A percentile compares a stretch with the other conserved stretches of the same genome.
phyloP scores from a whole-genome alignment of 2,113 vertebrate species.

The Macrotis lagotis region DNA sequence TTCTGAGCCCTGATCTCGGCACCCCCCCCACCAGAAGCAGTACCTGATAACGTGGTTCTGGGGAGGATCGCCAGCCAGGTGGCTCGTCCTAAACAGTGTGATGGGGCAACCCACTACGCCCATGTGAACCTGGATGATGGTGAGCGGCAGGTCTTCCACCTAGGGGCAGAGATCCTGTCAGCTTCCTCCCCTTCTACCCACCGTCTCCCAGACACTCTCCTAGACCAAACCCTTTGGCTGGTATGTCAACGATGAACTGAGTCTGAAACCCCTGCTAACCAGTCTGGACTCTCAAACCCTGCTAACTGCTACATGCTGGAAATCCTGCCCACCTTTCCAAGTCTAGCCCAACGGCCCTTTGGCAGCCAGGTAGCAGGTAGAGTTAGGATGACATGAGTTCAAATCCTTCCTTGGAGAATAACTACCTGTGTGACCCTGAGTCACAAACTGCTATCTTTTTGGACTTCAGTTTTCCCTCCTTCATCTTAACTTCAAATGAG shows the following conservation, averaged over 20 bases:
- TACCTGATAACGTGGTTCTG: slow-evolving; percentile 89
- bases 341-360: no score
- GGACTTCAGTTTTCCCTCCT: background rate
- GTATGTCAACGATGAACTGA: background rate
- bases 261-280: background rate
- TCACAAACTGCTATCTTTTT: no score
- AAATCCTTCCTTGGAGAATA: background rate
- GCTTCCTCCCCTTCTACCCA: background rate
- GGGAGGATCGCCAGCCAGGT: slow-evolving; percentile 72
- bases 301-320: no score
- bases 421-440: background rate
- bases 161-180: slow-evolving; percentile 58
- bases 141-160: slow-evolving; percentile 88
- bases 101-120: slow-evolving; percentile 92
- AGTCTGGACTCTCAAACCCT: no score
- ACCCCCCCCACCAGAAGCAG: background rate
- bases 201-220: background rate
- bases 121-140: slow-evolving; percentile 88
- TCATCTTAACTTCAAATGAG: no score
- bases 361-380: background rate
- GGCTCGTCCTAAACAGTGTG: slow-evolving; percentile 90
- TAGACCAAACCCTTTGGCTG: background rate
- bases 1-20: no score
- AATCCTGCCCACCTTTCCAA: no score
- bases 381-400: background rate